Percentiles rank a stretch among this genome's conserved stretches.
Conservation (phyloP, 2,888 invertebrate species). For the Nephrotoma flavescens region DNA sequence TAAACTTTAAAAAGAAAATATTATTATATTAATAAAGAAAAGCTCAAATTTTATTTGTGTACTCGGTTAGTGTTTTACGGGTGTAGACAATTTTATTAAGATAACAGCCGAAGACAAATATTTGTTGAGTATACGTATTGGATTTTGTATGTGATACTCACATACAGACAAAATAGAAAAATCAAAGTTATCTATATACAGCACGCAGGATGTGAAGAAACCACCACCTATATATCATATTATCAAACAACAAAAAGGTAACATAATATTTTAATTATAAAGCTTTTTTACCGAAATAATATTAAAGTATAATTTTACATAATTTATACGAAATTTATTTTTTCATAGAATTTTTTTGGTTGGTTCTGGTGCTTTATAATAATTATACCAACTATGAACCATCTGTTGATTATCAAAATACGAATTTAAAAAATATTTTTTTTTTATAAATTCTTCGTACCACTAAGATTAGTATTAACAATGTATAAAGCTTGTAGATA, state of each 20-base stretch:
- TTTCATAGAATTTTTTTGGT: neutral
- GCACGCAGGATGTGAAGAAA: neutral
- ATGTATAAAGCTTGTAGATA: neutral
- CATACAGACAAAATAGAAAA: neutral
- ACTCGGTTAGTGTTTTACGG: neutral
- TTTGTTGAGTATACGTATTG: neutral
- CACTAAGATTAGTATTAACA: neutral
- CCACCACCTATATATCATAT: neutral
- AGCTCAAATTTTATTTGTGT: neutral
- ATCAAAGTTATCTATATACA: neutral
- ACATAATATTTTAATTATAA: neutral
- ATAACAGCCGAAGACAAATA: neutral
- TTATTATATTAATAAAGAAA: neutral
- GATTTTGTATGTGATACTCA: neutral
- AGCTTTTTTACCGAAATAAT: neutral
- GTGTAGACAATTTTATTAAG: neutral
- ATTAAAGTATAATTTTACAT: neutral
- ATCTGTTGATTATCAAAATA: neutral
- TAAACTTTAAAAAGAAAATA: neutral
- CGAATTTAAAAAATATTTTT: neutral
- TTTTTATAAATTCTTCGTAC: neutral
- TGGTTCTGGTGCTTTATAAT: neutral
- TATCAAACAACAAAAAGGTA: neutral
- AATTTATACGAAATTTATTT: neutral
- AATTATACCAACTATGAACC: neutral